Base-by-base conservation (phyloP, 2,888 invertebrate species). In the Philonicus albiceps region DNA sequence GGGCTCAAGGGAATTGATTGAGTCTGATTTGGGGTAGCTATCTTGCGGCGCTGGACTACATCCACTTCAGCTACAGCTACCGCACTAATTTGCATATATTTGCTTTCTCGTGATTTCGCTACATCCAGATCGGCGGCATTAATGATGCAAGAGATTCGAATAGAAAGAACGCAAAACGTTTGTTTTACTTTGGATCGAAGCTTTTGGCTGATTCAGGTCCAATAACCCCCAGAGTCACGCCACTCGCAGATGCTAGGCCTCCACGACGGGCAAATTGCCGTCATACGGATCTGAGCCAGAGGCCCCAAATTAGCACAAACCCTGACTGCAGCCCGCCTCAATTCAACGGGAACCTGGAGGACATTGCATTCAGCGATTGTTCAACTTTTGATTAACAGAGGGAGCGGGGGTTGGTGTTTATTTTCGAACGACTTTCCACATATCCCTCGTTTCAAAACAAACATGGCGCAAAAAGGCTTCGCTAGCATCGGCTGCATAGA, bases 361-460 rank as follows among this genome's bases (percentile, higher is more conserved):
- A 16, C 74, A 30, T 37, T 19, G 75, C 11, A 30, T 78, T 78
- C 27, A n/a, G 78, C 27, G 7, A 43, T 49, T 78, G 49, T 49
- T 7, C 49, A 74, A 2, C 1, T 74, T 27, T 6, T 27, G 16
- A 19, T 19, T 19, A n/a, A 37, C 8, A 34, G 74, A 16, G 31
- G 27, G 8, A 1, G 31, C 74, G 4, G 3, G 40, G 40, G 3
- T 43, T 43, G 31, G 13, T 2, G 31, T 74, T 16, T 74, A 74
- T 37, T 37, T 74, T 74, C 34, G 34, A 4, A 74, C n/a, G 7
- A 0, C 30, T 74, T 37, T 37, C 34, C 34, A 37, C 34, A 64
- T 13, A 31, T n/a, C 81, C 19, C 64, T 81, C 34, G 31, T 31
- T 31, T 83, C 31, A 87, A 86, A 83, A 86, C 78, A 86, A 81